These are phyloP conservation scores for Lithobates pipiens DNA, from an alignment of 2,797 vertebrate species.

Conservation along the genomic window DNA sequence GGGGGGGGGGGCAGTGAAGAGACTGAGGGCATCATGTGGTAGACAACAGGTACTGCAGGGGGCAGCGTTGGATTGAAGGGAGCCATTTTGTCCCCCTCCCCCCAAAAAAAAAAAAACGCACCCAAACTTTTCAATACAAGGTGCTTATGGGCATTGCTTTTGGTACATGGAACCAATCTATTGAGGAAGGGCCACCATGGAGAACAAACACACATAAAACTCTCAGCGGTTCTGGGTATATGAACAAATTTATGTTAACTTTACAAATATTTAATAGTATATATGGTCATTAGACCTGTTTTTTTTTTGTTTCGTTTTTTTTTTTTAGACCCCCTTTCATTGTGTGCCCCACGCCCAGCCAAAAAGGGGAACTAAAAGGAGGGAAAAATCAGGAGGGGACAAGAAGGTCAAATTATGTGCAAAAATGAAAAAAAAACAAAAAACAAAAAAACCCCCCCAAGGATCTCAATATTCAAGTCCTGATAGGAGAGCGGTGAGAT, in stretches of 20 bases:
- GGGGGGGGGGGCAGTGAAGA: too few species aligned
- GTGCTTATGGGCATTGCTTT: too few species aligned
- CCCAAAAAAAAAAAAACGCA: too few species aligned
- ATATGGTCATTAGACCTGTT: neutral
- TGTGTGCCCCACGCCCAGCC: neutral
- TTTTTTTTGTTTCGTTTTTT: too few species aligned
- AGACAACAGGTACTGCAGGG: too few species aligned
- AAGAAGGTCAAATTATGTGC: slow-evolving; percentile 14
- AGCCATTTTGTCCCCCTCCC: too few species aligned
- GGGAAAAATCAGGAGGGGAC: too few species aligned
- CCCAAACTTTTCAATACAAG: too few species aligned
- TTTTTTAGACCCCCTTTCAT: neutral
- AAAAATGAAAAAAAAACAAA: slow-evolving; percentile 33
- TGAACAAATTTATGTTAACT: slow-evolving; percentile 45
- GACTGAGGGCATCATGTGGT: too few species aligned
- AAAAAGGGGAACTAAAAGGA: neutral
- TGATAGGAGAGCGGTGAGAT: slow-evolving; percentile 4
- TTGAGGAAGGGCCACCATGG: too few species aligned
- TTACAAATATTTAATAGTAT: slow-evolving; percentile 41
- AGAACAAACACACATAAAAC: neutral
- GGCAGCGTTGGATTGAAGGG: too few species aligned
- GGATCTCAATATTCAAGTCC: neutral
- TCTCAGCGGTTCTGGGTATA: neutral
- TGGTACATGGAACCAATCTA: too few species aligned
- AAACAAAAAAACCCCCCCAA: neutral